These are phyloP conservation scores for Eriocheir sinensis DNA, from an alignment of 1,140 invertebrate genomes.

Conservation along the genomic window DNA sequence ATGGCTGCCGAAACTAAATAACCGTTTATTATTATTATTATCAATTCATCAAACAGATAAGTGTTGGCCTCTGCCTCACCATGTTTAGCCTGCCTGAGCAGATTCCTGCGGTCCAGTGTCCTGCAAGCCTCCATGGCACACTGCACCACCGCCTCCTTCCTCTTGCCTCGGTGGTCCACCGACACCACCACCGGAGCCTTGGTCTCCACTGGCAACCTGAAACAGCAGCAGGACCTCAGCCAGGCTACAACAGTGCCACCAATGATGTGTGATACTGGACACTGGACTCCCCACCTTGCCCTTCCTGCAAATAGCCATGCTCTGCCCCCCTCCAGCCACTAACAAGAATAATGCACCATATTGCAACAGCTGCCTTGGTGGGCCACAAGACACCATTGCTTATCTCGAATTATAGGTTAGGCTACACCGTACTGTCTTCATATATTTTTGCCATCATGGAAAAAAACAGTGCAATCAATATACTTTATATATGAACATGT, in stretches of 20 bases:
- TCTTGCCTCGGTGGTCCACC: conserved; percentile 92
- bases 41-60: too few relatives aligned
- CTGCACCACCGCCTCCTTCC: conserved; percentile 96
- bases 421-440: too few relatives aligned
- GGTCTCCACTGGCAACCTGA: conserved; percentile 90
- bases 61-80: conserved; percentile 83
- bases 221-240: conserved; percentile 69
- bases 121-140: conserved; percentile 97
- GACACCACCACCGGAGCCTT: conserved; percentile 91
- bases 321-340: background rate
- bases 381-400: too few relatives aligned
- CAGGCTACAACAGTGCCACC: background rate
- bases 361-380: too few relatives aligned
- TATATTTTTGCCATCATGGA: too few relatives aligned
- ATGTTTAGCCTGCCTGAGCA: conserved; percentile 90
- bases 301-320: background rate
- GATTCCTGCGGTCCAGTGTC: conserved; percentile 91
- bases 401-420: too few relatives aligned
- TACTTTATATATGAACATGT: too few relatives aligned
- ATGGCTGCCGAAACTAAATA: too few relatives aligned
- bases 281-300: too few relatives aligned
- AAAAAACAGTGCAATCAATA: too few relatives aligned
- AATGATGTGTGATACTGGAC: conserved; percentile 13
- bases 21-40: too few relatives aligned
- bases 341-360: too few relatives aligned